A percentile compares a stretch with the other conserved stretches of the same genome.
Conservation (phyloP, 2,113 vertebrate species). For the Abramis brama region DNA sequence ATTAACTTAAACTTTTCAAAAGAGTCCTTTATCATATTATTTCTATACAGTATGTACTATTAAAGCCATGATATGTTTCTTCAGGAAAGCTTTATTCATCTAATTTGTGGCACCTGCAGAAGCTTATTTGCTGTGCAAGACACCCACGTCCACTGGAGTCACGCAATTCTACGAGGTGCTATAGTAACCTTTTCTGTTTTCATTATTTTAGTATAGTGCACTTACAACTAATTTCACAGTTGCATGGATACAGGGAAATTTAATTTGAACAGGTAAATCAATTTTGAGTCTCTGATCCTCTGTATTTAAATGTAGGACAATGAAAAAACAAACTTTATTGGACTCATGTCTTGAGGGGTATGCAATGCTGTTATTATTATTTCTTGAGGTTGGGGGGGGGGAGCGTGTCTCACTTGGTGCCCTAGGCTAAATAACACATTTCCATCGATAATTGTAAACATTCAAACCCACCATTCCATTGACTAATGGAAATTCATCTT, state of each 20-base stretch:
- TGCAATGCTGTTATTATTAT: not conserved
- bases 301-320: conserved; percentile 56
- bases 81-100: not conserved
- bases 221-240: conserved; percentile 78
- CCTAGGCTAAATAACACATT: not conserved
- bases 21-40: not conserved
- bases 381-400: not conserved
- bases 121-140: conserved; percentile 50
- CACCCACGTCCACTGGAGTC: conserved; percentile 41
- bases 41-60: not conserved
- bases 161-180: conserved; percentile 62
- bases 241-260: conserved; percentile 70
- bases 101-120: conserved; percentile 19
- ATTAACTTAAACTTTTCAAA: too few species aligned
- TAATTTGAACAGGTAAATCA: conserved; percentile 71
- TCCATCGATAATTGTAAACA: not conserved
- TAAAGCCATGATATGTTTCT: conserved; percentile 8
- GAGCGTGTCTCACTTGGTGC: not conserved
- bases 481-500: not conserved
- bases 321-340: conserved; percentile 58
- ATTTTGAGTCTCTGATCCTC: conserved; percentile 55
- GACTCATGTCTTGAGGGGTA: not conserved
- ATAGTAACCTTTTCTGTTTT: conserved; percentile 57
- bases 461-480: not conserved
- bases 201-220: conserved; percentile 63